phyloP scores from a whole-genome alignment of 1,140 invertebrate genomes.

The Ephestia elutella region DNA sequence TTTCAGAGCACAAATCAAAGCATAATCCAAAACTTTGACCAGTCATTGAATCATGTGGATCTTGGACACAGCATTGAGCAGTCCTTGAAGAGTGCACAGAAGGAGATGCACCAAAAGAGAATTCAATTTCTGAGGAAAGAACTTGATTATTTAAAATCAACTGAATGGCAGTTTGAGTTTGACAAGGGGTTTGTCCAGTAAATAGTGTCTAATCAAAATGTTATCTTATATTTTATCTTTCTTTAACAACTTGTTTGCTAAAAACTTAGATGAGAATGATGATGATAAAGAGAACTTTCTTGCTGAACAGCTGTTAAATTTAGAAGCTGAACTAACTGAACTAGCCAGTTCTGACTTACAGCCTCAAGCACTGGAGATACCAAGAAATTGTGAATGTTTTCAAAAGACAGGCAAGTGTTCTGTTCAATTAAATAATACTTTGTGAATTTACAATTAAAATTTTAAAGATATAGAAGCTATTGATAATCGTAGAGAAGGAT shows the following conservation, averaged over 20 bases:
- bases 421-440: not conserved
- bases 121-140: slow-evolving; percentile 79
- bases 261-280: slow-evolving; percentile 33
- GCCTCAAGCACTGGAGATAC: slow-evolving; percentile 18
- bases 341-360: slow-evolving; percentile 20
- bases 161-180: slow-evolving; percentile 81
- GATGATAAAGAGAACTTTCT: slow-evolving; percentile 49
- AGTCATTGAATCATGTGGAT: slow-evolving; percentile 52
- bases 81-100: slow-evolving; percentile 50
- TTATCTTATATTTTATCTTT: slow-evolving; percentile 44
- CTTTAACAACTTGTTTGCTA: slow-evolving; percentile 40
- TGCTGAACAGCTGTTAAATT: slow-evolving; percentile 49
- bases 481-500: no score
- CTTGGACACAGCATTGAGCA: slow-evolving; percentile 51
- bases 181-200: slow-evolving; percentile 63
- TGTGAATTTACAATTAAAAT: not conserved
- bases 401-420: slow-evolving; percentile 45
- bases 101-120: slow-evolving; percentile 75
- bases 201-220: slow-evolving; percentile 32
- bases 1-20: slow-evolving; percentile 46
- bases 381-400: slow-evolving; percentile 40
- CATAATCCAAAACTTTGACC: slow-evolving; percentile 54
- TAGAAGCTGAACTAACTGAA: slow-evolving; percentile 46
- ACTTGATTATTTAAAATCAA: slow-evolving; percentile 79
- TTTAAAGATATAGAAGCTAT: not conserved